Evolutionary conservation across 2,113 vertebrate species (phyloP), one percentile per base, ranked within the genome.

Genomic region (Centropristis striata): DNA sequence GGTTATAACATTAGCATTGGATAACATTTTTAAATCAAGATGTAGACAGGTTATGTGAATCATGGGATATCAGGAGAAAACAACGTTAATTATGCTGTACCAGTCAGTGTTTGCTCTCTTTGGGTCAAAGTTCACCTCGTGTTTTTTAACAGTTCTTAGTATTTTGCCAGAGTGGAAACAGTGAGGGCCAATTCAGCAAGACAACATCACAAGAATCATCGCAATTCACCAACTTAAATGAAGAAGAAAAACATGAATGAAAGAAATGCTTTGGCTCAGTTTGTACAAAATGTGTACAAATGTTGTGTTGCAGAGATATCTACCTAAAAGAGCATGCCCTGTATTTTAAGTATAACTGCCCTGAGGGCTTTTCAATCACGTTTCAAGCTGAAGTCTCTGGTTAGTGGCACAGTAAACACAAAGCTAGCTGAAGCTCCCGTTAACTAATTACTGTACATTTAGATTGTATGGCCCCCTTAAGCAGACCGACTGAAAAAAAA

Each of bases 61-160:
- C 8, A 9, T 61, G 14, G 21, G 27, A 18, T 32, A 49, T 12
- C 0, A n/a, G 21, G 65, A 37, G 36, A 28, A 37, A 46, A 69
- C 3, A 3, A 53, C 32, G 59, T 54, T 71, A 15, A 53, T 21
- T 68, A 39, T 28, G 15, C 13, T 8, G 20, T 25, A n/a, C 18
- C 47, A 8, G 16, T 70, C 41, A 11, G 13, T 64, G 54, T 66
- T 57, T 28, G n/a, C n/a, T 47, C 36, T 54, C 21, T 61, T 55
- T 66, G n/a, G 70, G 59, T 72, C 54, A 78, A 61, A 82, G 55
- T 55, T 81, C 55, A 67, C 27, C 11, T 21, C 39, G 4, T 32
- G 39, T 37, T 3, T 64, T n/a, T 27, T 28, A 15, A 64, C 67
- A 28, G 50, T 42, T 75, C 46, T 28, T 68, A 39, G 14, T 25